phyloP scores from a whole-genome alignment of 1,140 invertebrate genomes.

The Sipha flava region DNA sequence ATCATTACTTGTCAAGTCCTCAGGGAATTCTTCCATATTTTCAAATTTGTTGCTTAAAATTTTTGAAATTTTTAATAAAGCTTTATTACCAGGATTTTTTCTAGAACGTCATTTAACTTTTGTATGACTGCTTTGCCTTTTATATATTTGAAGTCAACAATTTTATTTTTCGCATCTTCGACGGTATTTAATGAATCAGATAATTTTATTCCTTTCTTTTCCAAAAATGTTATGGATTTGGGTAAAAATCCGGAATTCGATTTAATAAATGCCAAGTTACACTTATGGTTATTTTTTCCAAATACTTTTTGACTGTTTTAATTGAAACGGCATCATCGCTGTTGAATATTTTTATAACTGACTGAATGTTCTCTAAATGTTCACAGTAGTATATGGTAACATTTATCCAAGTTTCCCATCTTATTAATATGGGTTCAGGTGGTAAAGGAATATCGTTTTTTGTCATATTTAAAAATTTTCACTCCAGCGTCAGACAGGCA shows the following conservation, averaged over 20 bases:
- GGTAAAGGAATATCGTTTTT: constrained; percentile 30
- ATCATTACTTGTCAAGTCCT: no score
- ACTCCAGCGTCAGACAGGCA: no score
- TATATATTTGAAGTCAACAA: no score
- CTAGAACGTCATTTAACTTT: no score
- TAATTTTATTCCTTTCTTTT: background rate
- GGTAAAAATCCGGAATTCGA: background rate
- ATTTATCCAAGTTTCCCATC: constrained; percentile 35
- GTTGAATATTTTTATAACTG: background rate
- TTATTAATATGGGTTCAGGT: constrained; percentile 27
- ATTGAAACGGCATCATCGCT: background rate
- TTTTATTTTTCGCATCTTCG: background rate
- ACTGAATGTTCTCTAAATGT: background rate
- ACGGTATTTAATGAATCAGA: background rate
- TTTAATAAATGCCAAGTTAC: background rate
- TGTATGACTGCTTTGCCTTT: no score
- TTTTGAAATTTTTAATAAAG: no score
- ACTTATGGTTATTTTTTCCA: background rate
- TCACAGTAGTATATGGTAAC: constrained; percentile 26
- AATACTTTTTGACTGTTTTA: background rate
- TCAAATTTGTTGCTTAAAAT: no score
- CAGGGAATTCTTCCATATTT: no score
- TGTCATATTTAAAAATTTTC: constrained; percentile 12
- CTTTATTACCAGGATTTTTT: no score
- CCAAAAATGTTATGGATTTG: background rate